A percentile compares a stretch with the other conserved stretches of the same genome.
Evolutionary conservation across 2,113 vertebrate genomes (phyloP).

Genomic region (Spheniscus mendiculus): DNA sequence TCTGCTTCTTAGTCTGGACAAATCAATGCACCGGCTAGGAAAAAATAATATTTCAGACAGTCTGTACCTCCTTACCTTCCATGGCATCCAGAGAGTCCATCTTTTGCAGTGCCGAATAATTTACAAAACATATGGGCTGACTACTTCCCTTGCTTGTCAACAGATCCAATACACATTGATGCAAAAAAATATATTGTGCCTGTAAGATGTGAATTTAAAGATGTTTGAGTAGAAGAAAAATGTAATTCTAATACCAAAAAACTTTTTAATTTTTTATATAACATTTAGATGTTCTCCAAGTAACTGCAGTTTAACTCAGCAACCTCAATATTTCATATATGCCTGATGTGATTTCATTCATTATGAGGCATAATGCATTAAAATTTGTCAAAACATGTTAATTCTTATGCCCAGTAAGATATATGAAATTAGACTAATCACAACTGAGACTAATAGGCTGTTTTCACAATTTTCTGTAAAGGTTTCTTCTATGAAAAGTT

Average conservation of each 20-base stretch:
- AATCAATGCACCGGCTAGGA: not conserved
- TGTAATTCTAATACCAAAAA: not conserved
- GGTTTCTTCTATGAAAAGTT: not conserved
- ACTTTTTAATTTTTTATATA: not conserved
- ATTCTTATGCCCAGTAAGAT: not conserved
- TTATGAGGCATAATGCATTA: not conserved
- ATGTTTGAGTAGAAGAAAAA: not conserved
- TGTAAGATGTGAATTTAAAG: constrained; percentile 55
- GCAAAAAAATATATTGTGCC: constrained; percentile 97
- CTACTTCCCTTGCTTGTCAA: constrained; percentile 89
- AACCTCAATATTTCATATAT: not conserved
- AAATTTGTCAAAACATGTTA: not conserved
- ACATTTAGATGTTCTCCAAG: not conserved
- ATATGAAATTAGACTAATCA: not conserved
- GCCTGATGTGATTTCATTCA: not conserved
- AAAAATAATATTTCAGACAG: not conserved
- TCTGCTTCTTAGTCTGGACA: not conserved
- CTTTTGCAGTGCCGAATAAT: constrained; percentile 96
- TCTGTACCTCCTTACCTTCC: constrained; percentile 86
- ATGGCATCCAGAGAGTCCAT: constrained; percentile 98
- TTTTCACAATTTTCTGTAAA: not conserved
- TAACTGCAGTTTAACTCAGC: not conserved
- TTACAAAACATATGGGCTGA: constrained; percentile 94
- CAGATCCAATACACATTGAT: constrained; percentile 94
- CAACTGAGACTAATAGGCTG: not conserved